These are phyloP conservation scores for Heliconius eleuchia DNA, from an alignment of 1,140 invertebrate genomes.

Conservation along the genomic window DNA sequence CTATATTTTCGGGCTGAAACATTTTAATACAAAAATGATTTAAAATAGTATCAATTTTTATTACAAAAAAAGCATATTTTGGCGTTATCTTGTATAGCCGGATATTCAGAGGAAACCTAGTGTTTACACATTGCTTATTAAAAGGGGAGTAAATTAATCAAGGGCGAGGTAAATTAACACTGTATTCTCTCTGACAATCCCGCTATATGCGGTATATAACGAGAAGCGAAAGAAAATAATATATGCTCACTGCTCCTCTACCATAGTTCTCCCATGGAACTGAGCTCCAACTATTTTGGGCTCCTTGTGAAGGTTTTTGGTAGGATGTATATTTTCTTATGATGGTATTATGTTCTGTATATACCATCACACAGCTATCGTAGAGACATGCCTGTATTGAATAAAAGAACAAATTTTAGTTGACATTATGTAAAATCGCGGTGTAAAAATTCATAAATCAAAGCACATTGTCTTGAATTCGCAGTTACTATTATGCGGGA, in stretches of 20 bases:
- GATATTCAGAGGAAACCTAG: too few relatives aligned
- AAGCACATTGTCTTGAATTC: too few relatives aligned
- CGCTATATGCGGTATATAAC: not conserved
- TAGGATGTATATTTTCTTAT: slow-evolving; percentile 60
- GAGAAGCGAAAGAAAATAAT: not conserved
- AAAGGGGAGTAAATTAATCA: too few relatives aligned
- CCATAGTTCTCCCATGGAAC: slow-evolving; percentile 51
- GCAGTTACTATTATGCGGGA: too few relatives aligned
- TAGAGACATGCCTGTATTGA: slow-evolving; percentile 61
- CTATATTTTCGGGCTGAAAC: slow-evolving; percentile 59
- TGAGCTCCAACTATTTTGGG: slow-evolving; percentile 54
- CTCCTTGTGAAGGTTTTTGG: slow-evolving; percentile 40
- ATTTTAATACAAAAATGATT: not conserved
- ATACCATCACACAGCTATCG: slow-evolving; percentile 55
- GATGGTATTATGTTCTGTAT: slow-evolving; percentile 46
- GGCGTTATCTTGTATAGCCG: too few relatives aligned
- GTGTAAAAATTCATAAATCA: too few relatives aligned
- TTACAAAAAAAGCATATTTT: too few relatives aligned
- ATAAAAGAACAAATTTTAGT: slow-evolving; percentile 9
- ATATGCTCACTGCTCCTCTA: slow-evolving; percentile 46
- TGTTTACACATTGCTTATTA: too few relatives aligned
- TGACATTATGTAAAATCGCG: too few relatives aligned
- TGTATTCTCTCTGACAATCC: not conserved
- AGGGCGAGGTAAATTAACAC: too few relatives aligned
- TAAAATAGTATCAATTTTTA: too few relatives aligned